These are phyloP conservation scores for Calliphora vomitoria DNA, from an alignment of 2,888 invertebrate genomes.

Conservation along the genomic window DNA sequence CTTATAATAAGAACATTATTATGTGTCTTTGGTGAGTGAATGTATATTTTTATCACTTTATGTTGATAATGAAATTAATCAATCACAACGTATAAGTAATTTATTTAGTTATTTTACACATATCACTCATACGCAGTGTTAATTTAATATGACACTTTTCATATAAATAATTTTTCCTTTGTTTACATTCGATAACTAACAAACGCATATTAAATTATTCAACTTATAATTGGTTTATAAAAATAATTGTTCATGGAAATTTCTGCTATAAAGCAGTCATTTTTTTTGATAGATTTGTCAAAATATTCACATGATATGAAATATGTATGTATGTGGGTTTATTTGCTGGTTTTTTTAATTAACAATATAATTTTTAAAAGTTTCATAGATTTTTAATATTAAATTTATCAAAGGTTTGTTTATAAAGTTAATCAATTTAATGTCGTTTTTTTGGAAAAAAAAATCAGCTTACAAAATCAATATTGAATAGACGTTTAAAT, in stretches of 20 bases:
- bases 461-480: no score
- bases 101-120: constrained; percentile 23
- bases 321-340: no score
- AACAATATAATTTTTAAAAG: no score
- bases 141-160: constrained; percentile 41
- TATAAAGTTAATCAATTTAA: no score
- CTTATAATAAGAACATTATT: not conserved
- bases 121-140: constrained; percentile 37
- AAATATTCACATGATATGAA: no score
- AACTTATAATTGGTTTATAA: not conserved
- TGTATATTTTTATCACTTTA: not conserved
- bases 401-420: no score
- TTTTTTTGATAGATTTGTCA: not conserved
- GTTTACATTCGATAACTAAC: not conserved
- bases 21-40: not conserved
- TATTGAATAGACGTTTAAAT: no score
- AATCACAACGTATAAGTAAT: constrained; percentile 41
- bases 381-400: no score
- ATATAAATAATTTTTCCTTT: not conserved
- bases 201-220: constrained; percentile 15
- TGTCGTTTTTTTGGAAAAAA: no score
- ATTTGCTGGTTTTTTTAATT: no score
- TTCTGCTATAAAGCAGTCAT: not conserved
- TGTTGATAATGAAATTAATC: constrained; percentile 20
- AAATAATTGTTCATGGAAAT: not conserved